Percentiles rank a stretch among this genome's conserved stretches.
phyloP scores from a whole-genome alignment of 2,888 invertebrate genomes.

The Pandemis heparana region DNA sequence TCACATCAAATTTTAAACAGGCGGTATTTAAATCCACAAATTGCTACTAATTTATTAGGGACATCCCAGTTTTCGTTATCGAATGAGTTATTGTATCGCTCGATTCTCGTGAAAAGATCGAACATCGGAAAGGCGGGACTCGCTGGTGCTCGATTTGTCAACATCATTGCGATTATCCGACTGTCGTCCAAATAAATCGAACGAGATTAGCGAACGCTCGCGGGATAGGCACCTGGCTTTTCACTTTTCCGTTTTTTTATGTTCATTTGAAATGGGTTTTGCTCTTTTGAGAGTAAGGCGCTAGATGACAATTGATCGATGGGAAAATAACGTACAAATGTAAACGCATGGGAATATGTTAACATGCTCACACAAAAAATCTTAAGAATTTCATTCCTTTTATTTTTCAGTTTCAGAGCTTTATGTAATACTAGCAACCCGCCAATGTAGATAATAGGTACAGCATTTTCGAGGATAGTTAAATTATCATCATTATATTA shows the following conservation, averaged over 20 bases:
- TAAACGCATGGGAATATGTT: not conserved
- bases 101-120: constrained; percentile 72
- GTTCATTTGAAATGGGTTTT: constrained; percentile 1
- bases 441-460: too few species aligned
- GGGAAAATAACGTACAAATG: not conserved
- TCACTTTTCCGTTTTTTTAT: constrained; percentile 15
- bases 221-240: constrained; percentile 35
- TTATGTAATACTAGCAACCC: too few species aligned
- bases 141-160: constrained; percentile 76
- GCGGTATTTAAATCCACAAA: constrained; percentile 44
- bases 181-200: constrained; percentile 72
- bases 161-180: constrained; percentile 74
- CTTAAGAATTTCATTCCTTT: too few species aligned
- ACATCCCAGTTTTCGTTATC: constrained; percentile 56
- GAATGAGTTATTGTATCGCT: constrained; percentile 69
- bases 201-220: constrained; percentile 67
- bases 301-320: not conserved
- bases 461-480: too few species aligned
- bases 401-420: too few species aligned
- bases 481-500: too few species aligned
- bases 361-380: too few species aligned
- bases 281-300: not conserved
- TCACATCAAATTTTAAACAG: constrained; percentile 14
- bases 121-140: constrained; percentile 80
- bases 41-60: constrained; percentile 49